Conservation (phyloP, 2,888 invertebrate species). For the Xestia rhomboidea region DNA sequence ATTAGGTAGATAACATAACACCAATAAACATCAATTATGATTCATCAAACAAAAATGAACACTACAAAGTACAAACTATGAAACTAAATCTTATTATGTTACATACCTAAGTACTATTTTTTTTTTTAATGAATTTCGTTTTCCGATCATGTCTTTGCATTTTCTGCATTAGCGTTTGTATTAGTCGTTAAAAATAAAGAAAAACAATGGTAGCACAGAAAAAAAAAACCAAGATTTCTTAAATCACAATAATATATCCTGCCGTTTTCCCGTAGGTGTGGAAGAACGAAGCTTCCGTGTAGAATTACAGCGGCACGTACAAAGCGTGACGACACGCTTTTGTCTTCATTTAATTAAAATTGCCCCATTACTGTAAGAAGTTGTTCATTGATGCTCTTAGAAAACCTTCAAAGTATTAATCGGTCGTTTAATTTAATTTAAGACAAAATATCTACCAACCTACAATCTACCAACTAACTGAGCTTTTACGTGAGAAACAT, state of each 20-base stretch:
- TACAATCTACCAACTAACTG: neutral
- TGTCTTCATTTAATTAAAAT: slow-evolving; percentile 32
- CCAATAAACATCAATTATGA: neutral
- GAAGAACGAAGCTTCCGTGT: neutral
- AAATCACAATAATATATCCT: slow-evolving; percentile 1
- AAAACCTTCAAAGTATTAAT: slow-evolving; percentile 1
- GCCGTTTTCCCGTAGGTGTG: slow-evolving; percentile 9
- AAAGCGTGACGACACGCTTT: slow-evolving; percentile 16
- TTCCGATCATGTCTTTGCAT: neutral
- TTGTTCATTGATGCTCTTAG: neutral
- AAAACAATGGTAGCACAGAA: neutral
- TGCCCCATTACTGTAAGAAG: neutral
- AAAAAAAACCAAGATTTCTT: neutral
- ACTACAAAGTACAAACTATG: neutral
- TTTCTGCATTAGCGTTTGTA: neutral
- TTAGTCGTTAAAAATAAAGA: neutral
- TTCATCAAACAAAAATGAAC: neutral
- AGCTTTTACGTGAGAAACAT: neutral
- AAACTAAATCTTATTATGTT: too few species aligned
- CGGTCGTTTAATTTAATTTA: neutral
- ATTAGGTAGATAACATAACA: too few species aligned
- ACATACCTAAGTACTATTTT: too few species aligned
- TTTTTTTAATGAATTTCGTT: neutral
- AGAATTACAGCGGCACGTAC: slow-evolving; percentile 4
- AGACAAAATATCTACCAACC: neutral